Percentiles rank a stretch among this genome's conserved stretches.
phyloP scores from a whole-genome alignment of 2,888 invertebrate genomes.

The Agriopis aurantiaria region DNA sequence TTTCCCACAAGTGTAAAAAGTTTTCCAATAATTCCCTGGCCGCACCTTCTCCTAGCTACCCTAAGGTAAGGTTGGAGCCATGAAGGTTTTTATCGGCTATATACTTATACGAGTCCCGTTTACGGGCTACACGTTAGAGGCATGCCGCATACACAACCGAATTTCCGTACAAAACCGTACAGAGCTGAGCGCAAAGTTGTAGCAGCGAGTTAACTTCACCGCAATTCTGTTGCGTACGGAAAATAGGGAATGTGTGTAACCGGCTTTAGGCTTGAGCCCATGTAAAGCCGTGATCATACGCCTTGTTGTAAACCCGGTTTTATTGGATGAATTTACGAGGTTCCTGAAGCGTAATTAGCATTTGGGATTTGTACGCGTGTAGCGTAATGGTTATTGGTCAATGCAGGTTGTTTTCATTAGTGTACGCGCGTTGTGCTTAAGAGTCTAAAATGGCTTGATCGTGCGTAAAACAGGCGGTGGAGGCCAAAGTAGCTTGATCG shows the following conservation, averaged over 20 bases:
- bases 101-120: slow-evolving; percentile 41
- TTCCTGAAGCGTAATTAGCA: slow-evolving; percentile 29
- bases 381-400: slow-evolving; percentile 14
- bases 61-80: slow-evolving; percentile 26
- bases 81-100: slow-evolving; percentile 46
- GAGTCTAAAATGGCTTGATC: too few relatives aligned
- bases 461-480: too few relatives aligned
- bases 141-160: too few relatives aligned
- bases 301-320: slow-evolving; percentile 28
- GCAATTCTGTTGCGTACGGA: too few relatives aligned
- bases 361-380: slow-evolving; percentile 16
- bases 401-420: slow-evolving; percentile 9
- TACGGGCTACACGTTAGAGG: slow-evolving; percentile 31
- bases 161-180: too few relatives aligned
- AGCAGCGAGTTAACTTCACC: too few relatives aligned
- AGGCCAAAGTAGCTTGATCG: too few relatives aligned
- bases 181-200: too few relatives aligned
- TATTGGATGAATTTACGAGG: slow-evolving; percentile 34
- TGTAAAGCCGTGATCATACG: slow-evolving; percentile 38
- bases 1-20: neutral
- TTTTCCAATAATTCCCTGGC: slow-evolving; percentile 2
- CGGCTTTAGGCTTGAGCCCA: slow-evolving; percentile 22
- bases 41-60: neutral
- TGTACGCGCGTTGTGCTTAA: neutral
- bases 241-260: too few relatives aligned